Evolutionary conservation across 2,888 invertebrate genomes (phyloP), one percentile per base, ranked within the genome.

Genomic region (Drosophila austrosaltans): DNA sequence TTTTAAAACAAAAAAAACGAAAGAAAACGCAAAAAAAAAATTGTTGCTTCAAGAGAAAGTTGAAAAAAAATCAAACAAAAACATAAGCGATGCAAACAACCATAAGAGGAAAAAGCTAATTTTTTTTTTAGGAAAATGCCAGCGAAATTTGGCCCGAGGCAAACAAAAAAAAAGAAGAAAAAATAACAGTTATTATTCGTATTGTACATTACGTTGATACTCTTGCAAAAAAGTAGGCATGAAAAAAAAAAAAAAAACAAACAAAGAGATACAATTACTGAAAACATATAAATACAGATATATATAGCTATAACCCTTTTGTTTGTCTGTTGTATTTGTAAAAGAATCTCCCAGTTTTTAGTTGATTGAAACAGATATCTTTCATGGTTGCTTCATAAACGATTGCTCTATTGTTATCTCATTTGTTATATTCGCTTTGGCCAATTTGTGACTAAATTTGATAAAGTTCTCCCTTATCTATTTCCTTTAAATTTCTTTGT

Each of bases 1-100:
- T 88, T 89, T 89, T 76, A 78, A 87, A 75, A 74, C 77, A 76
- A 86, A 77, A 86, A 77, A 66, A 67, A 72, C 60, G 61, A 67
- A 67, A 67, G 16, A 63, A 69, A 63, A 63, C 63, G 39, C 57
- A 48, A 64, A 40, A 40, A n/a, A 42, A 28, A 65, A 57, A 57
- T 39, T 63, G 44, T 36, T 12, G 44, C 67, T 63, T 71, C 72
- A 54, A 42, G 44, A 56, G 7, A 12, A 25, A 10, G 16, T 42
- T 57, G 8, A 36, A 8, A 36, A 36, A 72, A 56, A 58, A 72
- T 65, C 65, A 72, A 22, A 20, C 3, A 48, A 48, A 48, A 42
- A 22, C 48, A 22, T 5, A 44, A 44, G 44, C 44, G 20, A 48
- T 25, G 22, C 25, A 48, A 25, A 48, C 48, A 48, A 48, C 22